Conservation (phyloP, 2,797 vertebrate species). For the Neosilurus hyrtlii region DNA sequence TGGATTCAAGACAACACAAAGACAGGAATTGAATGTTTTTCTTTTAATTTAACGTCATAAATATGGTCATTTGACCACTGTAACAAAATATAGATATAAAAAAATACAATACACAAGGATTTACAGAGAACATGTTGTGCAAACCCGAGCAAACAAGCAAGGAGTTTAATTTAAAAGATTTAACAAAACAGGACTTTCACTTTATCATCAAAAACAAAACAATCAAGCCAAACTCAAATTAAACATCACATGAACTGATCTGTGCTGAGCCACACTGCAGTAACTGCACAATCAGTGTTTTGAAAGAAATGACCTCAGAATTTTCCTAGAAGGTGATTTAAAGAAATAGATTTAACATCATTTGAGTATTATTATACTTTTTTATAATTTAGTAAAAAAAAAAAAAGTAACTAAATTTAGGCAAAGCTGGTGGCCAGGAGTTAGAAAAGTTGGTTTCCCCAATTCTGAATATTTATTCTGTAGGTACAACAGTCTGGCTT, state of each 20-base stretch:
- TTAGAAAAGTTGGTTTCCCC: too few species aligned
- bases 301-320: too few species aligned
- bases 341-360: too few species aligned
- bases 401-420: too few species aligned
- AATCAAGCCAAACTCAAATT: constrained; percentile 2
- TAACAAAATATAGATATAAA: constrained; percentile 56
- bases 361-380: too few species aligned
- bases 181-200: not conserved
- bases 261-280: too few species aligned
- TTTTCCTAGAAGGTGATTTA: too few species aligned
- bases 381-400: too few species aligned
- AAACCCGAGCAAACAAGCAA: constrained; percentile 52
- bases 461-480: too few species aligned
- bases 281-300: too few species aligned
- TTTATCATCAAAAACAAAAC: not conserved
- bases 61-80: constrained; percentile 60
- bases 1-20: constrained; percentile 11
- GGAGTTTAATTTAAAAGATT: constrained; percentile 44
- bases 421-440: too few species aligned
- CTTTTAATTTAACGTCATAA: constrained; percentile 64
- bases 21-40: constrained; percentile 32
- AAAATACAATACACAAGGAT: constrained; percentile 58
- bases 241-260: not conserved
- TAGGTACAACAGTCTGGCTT: too few species aligned
- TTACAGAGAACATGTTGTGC: constrained; percentile 47